Percentiles rank a stretch among this genome's conserved stretches.
These are phyloP conservation scores for Cybosia mesomella DNA, from an alignment of 2,888 invertebrate species.

Conservation along the genomic window DNA sequence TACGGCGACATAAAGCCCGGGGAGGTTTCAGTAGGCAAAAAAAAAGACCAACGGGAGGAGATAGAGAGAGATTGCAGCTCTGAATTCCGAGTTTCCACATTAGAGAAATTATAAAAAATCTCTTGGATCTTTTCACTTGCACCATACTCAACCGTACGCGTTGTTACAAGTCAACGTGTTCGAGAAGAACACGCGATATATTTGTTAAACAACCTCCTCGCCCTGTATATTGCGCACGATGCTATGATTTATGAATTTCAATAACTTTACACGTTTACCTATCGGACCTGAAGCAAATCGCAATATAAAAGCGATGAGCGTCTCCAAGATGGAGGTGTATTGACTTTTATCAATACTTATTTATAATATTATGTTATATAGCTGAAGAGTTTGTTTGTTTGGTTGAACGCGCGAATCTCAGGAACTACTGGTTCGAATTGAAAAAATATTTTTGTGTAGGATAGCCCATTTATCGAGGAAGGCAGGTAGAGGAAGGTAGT, in stretches of 20 bases:
- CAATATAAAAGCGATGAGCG: neutral
- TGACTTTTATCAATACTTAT: neutral
- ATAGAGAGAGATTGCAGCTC: too few species aligned
- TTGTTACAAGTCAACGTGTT: slow-evolving; percentile 52
- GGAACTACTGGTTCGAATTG: too few species aligned
- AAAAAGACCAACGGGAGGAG: too few species aligned
- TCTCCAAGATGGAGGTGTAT: neutral
- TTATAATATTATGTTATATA: too few species aligned
- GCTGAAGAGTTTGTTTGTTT: too few species aligned
- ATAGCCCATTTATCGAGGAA: too few species aligned
- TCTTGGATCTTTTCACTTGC: slow-evolving; percentile 40
- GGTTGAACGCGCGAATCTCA: too few species aligned
- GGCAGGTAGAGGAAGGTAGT: too few species aligned
- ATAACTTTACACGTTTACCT: slow-evolving; percentile 56
- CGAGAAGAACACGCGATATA: slow-evolving; percentile 65
- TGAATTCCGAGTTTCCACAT: too few species aligned
- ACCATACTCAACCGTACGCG: slow-evolving; percentile 47
- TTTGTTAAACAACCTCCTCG: slow-evolving; percentile 70
- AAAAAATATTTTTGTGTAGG: too few species aligned
- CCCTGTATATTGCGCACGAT: slow-evolving; percentile 53
- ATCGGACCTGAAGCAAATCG: slow-evolving; percentile 12
- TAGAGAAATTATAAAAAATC: neutral
- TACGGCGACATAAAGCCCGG: too few species aligned
- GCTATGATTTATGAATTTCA: slow-evolving; percentile 68
- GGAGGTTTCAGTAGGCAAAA: too few species aligned